Evolutionary conservation across 2,888 invertebrate genomes (phyloP), one percentile per base, ranked within the genome.

Genomic region (Hypselothyrea guttata): DNA sequence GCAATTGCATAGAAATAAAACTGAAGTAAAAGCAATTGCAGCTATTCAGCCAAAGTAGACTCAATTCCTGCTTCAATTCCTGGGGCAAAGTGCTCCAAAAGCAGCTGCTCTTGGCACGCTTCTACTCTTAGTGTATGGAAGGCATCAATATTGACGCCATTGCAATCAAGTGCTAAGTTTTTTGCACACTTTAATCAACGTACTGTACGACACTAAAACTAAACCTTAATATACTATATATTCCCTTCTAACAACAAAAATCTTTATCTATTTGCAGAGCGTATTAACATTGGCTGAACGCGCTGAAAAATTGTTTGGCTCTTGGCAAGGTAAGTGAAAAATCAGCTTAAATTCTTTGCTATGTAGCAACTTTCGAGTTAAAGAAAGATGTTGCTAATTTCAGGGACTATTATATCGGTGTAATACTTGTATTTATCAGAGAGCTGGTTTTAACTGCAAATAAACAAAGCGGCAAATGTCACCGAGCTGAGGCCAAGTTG

Each of bases 1-100:
- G 51, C 70, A 72, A 72, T 83, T 79, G 83, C 83, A 67, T 41
- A 48, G 64, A 63, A 83, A 82, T 75, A 71, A 82, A 78, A 64
- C 65, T 54, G 59, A 64, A 54, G 54, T 38, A 15, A 47, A 33
- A 52, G 34, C 15, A 22, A 11, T 11, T 12, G 30, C n/a, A 41
- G 30, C 7, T 5, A 22, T 22, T 22, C 22, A 22, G 22, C 3
- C 22, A 22, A 22, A 22, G 22, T 22, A 22, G 22, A 0, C 40
- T 1, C 11, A 9, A 1, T n/a, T 18, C n/a, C 18, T 18, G 11
- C 30, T 53, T 31, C 18, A 30, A 22, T 22, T 38, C 16, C 33
- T 34, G 42, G 27, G 12, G 37, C 30, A 31, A 34, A 18, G 11
- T 13, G 34, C 30, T 16, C 7, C 41, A 15, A n/a, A n/a, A n/a